A percentile compares a stretch with the other conserved stretches of the same genome.
These are phyloP conservation scores for Campylomormyrus numenius DNA, from an alignment of 2,113 vertebrate genomes.

Conservation along the genomic window DNA sequence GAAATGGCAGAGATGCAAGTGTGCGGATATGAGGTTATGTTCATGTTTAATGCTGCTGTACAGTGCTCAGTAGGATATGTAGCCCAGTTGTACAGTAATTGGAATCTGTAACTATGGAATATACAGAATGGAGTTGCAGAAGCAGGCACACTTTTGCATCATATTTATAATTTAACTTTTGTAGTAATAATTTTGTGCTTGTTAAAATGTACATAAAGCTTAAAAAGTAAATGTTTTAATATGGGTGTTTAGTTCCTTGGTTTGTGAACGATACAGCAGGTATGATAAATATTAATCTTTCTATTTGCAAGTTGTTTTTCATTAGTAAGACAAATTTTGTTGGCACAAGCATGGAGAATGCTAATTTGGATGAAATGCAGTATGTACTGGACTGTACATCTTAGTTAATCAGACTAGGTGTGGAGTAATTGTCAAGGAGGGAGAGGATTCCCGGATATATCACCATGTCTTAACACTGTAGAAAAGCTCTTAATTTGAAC, in stretches of 20 bases:
- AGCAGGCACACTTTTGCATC: not conserved
- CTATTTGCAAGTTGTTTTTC: not conserved
- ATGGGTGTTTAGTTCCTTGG: not conserved
- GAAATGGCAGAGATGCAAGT: not conserved
- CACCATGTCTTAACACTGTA: not conserved
- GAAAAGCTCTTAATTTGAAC: not conserved
- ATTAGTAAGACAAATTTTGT: not conserved
- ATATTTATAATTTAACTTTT: not conserved
- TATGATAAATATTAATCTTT: not conserved
- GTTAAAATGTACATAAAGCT: not conserved
- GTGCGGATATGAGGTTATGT: not conserved
- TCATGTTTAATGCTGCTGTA: not conserved
- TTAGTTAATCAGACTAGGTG: not conserved
- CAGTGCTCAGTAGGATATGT: not conserved
- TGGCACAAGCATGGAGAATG: not conserved
- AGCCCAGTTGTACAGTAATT: not conserved
- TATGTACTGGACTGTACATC: not conserved
- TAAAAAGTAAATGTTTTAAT: not conserved
- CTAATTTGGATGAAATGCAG: not conserved
- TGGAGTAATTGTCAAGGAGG: not conserved
- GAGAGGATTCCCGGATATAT: not conserved
- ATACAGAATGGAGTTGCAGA: not conserved
- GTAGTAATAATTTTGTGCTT: not conserved
- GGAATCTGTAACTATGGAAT: not conserved
- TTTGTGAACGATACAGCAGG: not conserved